A percentile compares a stretch with the other conserved stretches of the same genome.
Evolutionary conservation across 2,113 vertebrate genomes (phyloP).

Genomic region (Collichthys lucidus): DNA sequence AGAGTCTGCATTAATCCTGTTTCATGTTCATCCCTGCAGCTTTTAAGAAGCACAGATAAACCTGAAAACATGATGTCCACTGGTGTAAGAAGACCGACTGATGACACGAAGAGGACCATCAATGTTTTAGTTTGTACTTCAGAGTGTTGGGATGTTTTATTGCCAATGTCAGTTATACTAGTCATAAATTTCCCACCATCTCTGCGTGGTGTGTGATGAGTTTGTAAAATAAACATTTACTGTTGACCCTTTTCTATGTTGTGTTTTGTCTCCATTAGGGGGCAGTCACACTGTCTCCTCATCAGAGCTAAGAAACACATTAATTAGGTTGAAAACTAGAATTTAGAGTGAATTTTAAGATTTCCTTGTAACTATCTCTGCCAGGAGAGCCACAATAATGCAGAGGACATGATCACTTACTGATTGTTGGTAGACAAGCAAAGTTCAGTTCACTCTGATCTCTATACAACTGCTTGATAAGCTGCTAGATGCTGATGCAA

Average conservation of each 20-base stretch:
- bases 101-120: not conserved
- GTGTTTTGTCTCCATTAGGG: conserved; percentile 34
- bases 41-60: conserved; percentile 81
- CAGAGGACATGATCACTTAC: not conserved
- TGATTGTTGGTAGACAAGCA: not conserved
- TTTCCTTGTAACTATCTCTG: not conserved
- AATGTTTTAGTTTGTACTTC: not conserved
- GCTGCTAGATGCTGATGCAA: not conserved
- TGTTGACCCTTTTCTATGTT: not conserved
- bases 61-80: not conserved
- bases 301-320: not conserved
- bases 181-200: not conserved
- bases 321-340: not conserved
- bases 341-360: not conserved
- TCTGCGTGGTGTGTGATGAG: not conserved
- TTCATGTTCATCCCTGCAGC: conserved; percentile 62
- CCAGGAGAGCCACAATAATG: not conserved
- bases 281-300: conserved; percentile 23
- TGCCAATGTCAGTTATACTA: not conserved
- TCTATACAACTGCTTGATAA: not conserved
- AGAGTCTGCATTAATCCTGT: too few relatives aligned
- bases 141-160: not conserved
- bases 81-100: not conserved
- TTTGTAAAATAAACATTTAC: conserved; percentile 40
- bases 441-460: not conserved